Conservation (phyloP, 92 coral and sea anemone genomes). For the Metridium senile region DNA sequence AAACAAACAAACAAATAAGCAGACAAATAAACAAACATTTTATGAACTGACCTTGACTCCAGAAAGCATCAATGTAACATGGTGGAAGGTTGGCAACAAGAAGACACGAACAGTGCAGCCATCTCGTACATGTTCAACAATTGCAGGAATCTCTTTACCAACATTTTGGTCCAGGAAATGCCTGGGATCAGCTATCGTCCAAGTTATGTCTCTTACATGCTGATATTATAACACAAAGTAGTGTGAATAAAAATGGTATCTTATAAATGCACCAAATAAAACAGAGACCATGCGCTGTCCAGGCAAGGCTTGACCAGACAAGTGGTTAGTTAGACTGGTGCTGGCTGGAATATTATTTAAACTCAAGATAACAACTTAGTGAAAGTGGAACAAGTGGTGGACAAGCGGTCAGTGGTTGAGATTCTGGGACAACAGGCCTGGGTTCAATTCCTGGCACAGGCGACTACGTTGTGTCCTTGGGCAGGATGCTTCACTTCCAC, state of each 20-base stretch:
- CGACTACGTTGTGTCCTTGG: too few species aligned
- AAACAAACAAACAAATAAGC: not conserved
- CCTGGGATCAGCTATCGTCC: constrained; percentile 87
- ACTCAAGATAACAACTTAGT: too few species aligned
- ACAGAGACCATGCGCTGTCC: too few species aligned
- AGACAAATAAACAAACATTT: not conserved
- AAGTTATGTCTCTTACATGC: constrained; percentile 87
- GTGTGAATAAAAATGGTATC: too few species aligned
- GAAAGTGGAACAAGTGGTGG: too few species aligned
- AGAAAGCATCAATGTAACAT: constrained; percentile 88
- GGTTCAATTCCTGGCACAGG: too few species aligned
- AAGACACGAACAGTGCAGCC: constrained; percentile 97
- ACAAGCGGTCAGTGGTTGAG: too few species aligned
- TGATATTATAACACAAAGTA: constrained; percentile 15
- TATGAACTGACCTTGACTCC: constrained; percentile 78
- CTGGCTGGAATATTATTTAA: too few species aligned
- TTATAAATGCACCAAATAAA: too few species aligned
- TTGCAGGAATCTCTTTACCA: constrained; percentile 76
- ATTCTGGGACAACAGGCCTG: too few species aligned
- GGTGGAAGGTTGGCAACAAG: constrained; percentile 87
- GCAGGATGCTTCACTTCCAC: too few species aligned
- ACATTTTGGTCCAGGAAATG: constrained; percentile 89
- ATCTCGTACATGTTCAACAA: constrained; percentile 99
- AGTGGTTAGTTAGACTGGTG: not conserved
- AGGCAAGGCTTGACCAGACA: too few species aligned